phyloP scores from a whole-genome alignment of 2,888 invertebrate genomes.

The Myopa tessellatipennis region DNA sequence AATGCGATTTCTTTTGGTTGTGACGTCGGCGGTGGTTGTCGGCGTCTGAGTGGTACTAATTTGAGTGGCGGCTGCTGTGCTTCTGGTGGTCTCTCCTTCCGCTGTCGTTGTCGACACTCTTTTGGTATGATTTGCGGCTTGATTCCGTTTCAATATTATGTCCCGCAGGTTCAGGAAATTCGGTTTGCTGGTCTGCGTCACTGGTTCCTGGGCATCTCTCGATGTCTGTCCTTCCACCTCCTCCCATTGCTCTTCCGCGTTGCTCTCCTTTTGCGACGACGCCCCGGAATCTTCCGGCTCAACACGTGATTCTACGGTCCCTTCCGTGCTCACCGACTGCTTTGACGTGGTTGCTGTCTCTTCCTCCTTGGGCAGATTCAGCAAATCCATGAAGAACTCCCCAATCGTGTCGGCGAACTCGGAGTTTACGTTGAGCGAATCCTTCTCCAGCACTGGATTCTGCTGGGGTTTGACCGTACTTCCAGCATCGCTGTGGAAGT shows the following conservation, averaged over 20 bases:
- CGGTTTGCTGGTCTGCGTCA: constrained; percentile 51
- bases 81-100: neutral
- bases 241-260: constrained; percentile 12
- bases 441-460: neutral
- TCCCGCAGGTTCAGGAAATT: constrained; percentile 68
- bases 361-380: constrained; percentile 62
- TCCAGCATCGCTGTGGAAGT: neutral
- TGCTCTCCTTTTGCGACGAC: neutral
- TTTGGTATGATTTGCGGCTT: constrained; percentile 39
- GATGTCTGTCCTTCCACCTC: constrained; percentile 9
- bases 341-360: constrained; percentile 34
- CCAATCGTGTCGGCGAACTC: constrained; percentile 64
- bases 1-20: constrained; percentile 52
- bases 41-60: constrained; percentile 35
- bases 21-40: constrained; percentile 43
- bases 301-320: constrained; percentile 52
- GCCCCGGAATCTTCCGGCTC: constrained; percentile 45
- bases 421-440: constrained; percentile 52
- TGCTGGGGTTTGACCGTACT: constrained; percentile 22
- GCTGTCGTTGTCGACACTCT: neutral
- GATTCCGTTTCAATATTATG: constrained; percentile 61
- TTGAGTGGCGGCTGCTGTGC: constrained; percentile 1
- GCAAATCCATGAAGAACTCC: constrained; percentile 64
- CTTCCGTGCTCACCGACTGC: constrained; percentile 24
- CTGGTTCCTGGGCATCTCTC: neutral